Evolutionary conservation across 2,113 vertebrate species (phyloP), one percentile per base, ranked within the genome.

Genomic region (Cardinalis cardinalis): DNA sequence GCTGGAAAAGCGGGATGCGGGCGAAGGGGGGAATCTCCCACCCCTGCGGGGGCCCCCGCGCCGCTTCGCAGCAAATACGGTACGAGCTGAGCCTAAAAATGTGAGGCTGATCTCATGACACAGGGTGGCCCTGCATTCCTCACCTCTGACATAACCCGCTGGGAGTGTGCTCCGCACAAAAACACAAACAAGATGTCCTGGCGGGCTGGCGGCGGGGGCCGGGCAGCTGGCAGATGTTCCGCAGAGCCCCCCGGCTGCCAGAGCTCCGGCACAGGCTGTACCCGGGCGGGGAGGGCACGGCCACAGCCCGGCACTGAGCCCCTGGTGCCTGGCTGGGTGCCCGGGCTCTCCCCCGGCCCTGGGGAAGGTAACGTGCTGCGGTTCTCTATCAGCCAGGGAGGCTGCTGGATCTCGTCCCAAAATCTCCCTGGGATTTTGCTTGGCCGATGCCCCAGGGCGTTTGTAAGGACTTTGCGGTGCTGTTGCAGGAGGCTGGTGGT

Each of bases 101-200:
- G 94, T 64, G 14, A 81, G 89, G 31, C 89, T 96, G 95, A 95
- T 95, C 95, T 95, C 95, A 96, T 95, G 96, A 92, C 96, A 93
- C 89, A 97, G 95, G 95, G 95, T 95, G 96, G 95, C 95, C 95
- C 82, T 20, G 92, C 95, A 97, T 97, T 96, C 96, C 94, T 96
- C 96, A 96, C 95, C 96, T 91, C 96, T 97, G 95, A 97, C 96
- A 97, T 96, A 96, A 96, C 93, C 94, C 90, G 40, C 95, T 92
- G 94, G 94, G 95, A 97, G 95, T 66, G 93, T 60, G 86, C 95
- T 94, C 64, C 23, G 79, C 95, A 43, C 69, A 95, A 95, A 96
- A 96, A 94, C 96, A 96, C 96, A 96, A 97, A 96, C 96, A 96
- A 96, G 92, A 94, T 96, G 96, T 96, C 93, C 95, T 92, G 31